Evolutionary conservation across 2,113 vertebrate genomes (phyloP).

Genomic region (Mesoclemmys tuberculata): DNA sequence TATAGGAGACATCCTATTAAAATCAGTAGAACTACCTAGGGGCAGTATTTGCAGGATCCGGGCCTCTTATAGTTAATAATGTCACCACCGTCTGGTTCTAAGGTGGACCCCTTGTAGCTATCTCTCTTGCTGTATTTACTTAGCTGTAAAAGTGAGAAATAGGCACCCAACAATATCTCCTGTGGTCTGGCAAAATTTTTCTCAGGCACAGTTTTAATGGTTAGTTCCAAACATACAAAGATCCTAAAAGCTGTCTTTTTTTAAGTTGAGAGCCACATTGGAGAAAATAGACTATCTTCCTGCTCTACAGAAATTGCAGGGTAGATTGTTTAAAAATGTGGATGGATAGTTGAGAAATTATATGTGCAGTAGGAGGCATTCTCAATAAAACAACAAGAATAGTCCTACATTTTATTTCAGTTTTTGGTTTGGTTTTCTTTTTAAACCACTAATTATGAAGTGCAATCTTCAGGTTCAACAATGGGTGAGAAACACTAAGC

Average conservation of each 20-base stretch:
- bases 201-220: neutral
- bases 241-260: neutral
- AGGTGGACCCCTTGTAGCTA: neutral
- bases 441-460: slow-evolving; percentile 67
- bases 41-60: neutral
- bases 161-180: neutral
- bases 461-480: slow-evolving; percentile 27
- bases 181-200: fast-evolving
- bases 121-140: neutral
- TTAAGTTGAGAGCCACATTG: neutral
- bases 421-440: neutral
- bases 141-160: neutral
- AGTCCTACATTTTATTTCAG: slow-evolving; percentile 47
- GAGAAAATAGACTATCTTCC: neutral
- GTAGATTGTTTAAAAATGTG: neutral
- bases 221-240: neutral
- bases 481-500: slow-evolving; percentile 36
- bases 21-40: neutral
- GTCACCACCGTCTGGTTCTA: neutral
- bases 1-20: neutral
- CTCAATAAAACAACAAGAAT: slow-evolving; percentile 41
- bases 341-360: neutral
- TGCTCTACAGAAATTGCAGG: slow-evolving; percentile 15
- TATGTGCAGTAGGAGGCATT: neutral
- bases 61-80: neutral